These are phyloP conservation scores for Phyllotis vaccarum DNA, from an alignment of 2,797 vertebrate genomes.

Conservation along the genomic window DNA sequence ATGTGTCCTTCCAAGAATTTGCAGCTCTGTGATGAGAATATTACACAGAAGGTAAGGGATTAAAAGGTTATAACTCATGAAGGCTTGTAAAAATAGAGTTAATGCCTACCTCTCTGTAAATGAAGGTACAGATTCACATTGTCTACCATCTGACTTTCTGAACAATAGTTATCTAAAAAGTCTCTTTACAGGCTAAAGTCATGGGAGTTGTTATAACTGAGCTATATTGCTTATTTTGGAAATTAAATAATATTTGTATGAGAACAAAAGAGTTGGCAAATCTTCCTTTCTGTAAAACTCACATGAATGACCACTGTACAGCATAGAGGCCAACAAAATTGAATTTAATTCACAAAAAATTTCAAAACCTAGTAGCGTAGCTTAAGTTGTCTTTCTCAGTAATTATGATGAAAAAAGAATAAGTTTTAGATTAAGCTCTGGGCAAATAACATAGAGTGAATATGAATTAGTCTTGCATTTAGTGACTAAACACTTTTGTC, in stretches of 20 bases:
- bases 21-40: conserved; percentile 3
- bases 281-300: neutral
- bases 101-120: conserved; percentile 45
- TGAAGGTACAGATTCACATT: conserved; percentile 40
- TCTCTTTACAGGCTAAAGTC: conserved; percentile 4
- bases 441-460: neutral
- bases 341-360: neutral
- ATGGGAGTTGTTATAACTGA: neutral
- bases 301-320: neutral
- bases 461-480: neutral
- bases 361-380: neutral
- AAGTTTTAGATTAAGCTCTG: neutral
- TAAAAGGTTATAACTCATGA: conserved; percentile 62
- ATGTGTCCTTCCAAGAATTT: conserved; percentile 32
- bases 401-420: neutral
- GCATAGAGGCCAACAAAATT: neutral
- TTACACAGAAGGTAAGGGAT: conserved; percentile 27
- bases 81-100: conserved; percentile 29
- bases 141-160: conserved; percentile 22
- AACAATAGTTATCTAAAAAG: neutral
- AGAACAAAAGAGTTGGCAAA: neutral
- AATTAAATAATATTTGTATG: neutral
- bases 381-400: neutral
- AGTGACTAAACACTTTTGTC: too few species aligned
- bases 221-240: neutral